Evolutionary conservation across 2,113 vertebrate species (phyloP).

Genomic region (Coregonus clupeaformis): DNA sequence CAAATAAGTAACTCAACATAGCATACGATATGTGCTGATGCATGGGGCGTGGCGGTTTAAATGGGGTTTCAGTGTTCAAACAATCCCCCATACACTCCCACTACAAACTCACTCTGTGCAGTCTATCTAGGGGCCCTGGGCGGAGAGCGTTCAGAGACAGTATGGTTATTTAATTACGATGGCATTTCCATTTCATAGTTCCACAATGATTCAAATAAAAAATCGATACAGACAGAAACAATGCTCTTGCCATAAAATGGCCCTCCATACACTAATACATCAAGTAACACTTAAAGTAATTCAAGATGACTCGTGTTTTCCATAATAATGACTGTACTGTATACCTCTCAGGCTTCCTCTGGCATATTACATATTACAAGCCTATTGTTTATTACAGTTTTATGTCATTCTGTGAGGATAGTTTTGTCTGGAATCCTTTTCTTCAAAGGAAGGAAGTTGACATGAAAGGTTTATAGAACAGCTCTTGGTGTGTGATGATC

Average conservation of each 20-base stretch:
- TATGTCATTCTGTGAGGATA: no score
- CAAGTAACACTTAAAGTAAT: slow-evolving; percentile 19
- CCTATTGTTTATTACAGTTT: no score
- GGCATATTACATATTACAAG: neutral
- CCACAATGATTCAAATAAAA: slow-evolving; percentile 28
- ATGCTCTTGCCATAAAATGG: slow-evolving; percentile 20
- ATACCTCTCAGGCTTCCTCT: slow-evolving; percentile 3
- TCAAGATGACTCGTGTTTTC: slow-evolving; percentile 35
- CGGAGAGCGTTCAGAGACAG: neutral
- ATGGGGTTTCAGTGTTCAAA: neutral
- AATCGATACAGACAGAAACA: slow-evolving; percentile 38
- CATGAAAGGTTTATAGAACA: no score
- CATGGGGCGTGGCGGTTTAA: neutral
- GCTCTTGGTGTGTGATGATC: no score
- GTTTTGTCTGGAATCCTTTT: no score
- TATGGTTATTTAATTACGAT: slow-evolving; percentile 22
- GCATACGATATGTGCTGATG: neutral
- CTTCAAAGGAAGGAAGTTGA: no score
- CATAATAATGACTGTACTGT: slow-evolving; percentile 28
- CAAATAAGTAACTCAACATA: neutral
- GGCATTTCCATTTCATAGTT: neutral
- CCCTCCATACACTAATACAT: slow-evolving; percentile 40
- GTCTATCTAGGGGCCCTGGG: neutral
- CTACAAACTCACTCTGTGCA: neutral
- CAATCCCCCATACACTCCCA: neutral